Percentiles rank a stretch among this genome's conserved stretches.
phyloP scores from a whole-genome alignment of 2,797 vertebrate species.

The Luscinia luscinia region DNA sequence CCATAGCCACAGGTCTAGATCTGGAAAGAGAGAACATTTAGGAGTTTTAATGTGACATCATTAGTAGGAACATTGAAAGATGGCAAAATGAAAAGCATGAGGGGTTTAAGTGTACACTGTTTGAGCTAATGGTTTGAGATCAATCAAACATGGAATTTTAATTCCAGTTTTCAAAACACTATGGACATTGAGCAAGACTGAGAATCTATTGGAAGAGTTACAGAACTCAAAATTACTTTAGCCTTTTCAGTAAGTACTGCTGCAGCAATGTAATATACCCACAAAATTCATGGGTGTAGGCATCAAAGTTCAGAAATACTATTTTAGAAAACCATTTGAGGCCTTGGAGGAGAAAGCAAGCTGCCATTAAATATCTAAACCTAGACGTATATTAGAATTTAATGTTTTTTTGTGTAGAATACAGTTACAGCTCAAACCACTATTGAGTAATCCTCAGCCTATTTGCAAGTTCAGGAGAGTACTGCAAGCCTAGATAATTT shows the following conservation, averaged over 20 bases:
- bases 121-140: neutral
- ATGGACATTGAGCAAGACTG: accelerated
- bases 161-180: neutral
- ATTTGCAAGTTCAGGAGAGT: neutral
- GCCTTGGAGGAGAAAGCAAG: neutral
- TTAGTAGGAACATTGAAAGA: neutral
- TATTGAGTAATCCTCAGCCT: neutral
- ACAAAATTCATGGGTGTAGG: neutral
- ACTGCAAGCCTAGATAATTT: neutral
- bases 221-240: neutral
- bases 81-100: neutral
- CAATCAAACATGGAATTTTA: neutral
- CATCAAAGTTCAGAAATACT: neutral
- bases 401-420: neutral
- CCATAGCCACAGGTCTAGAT: neutral
- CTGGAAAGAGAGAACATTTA: neutral
- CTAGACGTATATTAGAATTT: neutral
- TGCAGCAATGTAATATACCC: neutral
- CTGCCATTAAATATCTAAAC: neutral
- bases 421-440: neutral
- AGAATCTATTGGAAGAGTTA: neutral
- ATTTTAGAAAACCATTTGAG: neutral
- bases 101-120: neutral
- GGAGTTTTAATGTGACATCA: neutral
- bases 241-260: neutral